A percentile compares a stretch with the other conserved stretches of the same genome.
These are phyloP conservation scores for Falco columbarius DNA, from an alignment of 2,797 vertebrate genomes.

Conservation along the genomic window DNA sequence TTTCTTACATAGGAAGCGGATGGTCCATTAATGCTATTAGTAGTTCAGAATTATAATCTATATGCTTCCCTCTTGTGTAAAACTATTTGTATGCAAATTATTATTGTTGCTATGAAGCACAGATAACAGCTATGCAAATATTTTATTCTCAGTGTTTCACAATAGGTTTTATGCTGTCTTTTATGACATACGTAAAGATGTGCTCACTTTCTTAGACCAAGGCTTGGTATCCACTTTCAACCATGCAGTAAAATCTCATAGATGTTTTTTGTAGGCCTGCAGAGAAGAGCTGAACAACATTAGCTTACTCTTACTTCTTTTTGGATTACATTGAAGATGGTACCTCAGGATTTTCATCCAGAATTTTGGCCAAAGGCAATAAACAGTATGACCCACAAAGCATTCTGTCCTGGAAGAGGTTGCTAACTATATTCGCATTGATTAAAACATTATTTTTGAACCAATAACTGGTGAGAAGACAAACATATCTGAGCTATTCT, in stretches of 20 bases:
- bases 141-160: neutral
- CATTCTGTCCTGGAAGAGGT: neutral
- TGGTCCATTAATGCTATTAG: neutral
- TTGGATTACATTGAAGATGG: neutral
- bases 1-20: neutral
- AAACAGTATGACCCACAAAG: neutral
- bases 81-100: neutral
- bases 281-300: neutral
- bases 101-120: neutral
- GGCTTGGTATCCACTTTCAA: neutral
- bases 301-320: neutral
- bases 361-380: neutral
- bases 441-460: slow-evolving; percentile 41
- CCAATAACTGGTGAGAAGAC: neutral
- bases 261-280: neutral
- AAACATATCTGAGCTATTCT: neutral
- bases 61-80: neutral
- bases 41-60: neutral
- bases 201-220: neutral
- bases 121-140: neutral
- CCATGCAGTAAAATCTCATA: neutral
- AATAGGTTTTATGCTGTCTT: neutral
- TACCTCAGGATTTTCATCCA: neutral
- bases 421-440: neutral
- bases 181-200: neutral